Evolutionary conservation across 2,888 invertebrate genomes (phyloP), one percentile per base, ranked within the genome.

Genomic region (Furcula furcula): DNA sequence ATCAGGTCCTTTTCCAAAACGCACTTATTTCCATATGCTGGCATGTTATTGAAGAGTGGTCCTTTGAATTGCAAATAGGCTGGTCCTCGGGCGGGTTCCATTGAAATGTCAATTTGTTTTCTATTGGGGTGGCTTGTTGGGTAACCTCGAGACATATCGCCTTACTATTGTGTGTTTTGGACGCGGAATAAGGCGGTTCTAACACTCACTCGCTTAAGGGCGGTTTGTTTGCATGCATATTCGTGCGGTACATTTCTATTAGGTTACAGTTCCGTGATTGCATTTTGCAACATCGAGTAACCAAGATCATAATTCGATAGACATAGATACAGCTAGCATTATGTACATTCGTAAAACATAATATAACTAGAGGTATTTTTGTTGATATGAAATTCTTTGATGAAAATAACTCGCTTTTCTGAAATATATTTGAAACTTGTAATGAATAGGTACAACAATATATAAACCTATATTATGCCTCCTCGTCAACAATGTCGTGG

Each of bases 81-180:
- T 46, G 66, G 75, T 74, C 80, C 73, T 72, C 68, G 71, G 76
- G 72, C 71, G 71, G 67, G 67, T 65, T 58, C 80, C 67, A 86
- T 87, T 83, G 81, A 87, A 83, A 85, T 77, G 87, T 84, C 87
- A 86, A 87, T 87, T 87, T 86, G 84, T 88, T 87, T 85, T 84
- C 84, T 80, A 82, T 84, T 76, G 80, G 81, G 81, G 77, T 76
- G 48, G 45, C 36, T 57, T 48, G 55, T 74, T 69, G 63, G 71
- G 69, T 65, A 66, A 66, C 65, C 55, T 55, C 59, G 58, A 55
- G 70, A 69, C 73, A 73, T 74, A 77, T 74, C 75, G 71, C 41
- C 65, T 68, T 60, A 59, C 71, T 65, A 65, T 78, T 72, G 70
- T 76, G 61, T 57, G 54, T 55, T 63, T 65, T 56, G 23, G 48